Evolutionary conservation across 2,888 invertebrate species (phyloP), one percentile per base, ranked within the genome.

Genomic region (Mythimna vitellina): DNA sequence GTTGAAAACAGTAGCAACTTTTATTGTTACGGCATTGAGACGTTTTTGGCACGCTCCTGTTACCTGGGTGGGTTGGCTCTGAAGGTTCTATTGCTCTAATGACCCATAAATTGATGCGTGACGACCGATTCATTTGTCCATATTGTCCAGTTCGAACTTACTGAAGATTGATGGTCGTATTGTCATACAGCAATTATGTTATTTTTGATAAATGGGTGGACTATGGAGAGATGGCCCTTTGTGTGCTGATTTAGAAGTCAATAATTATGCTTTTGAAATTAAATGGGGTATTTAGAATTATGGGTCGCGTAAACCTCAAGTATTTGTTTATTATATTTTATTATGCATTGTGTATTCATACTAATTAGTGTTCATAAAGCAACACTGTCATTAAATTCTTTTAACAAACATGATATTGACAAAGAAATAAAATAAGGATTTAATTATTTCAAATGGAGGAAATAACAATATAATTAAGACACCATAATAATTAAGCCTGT

Each of bases 1-100:
- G 76, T 76, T 42, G 75, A 80, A 79, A 88, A 92, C 94, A 92
- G 94, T 92, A 92, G 93, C 93, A 87, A 89, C 86, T 88, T 89
- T 87, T 88, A 88, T 89, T 88, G 87, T 88, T 81, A 76, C 69
- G 70, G 74, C 81, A 89, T 88, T 85, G 84, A 88, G 82, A 85
- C 66, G 69, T 80, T 83, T 87, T 86, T 89, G 85, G 65, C 71
- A 69, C 72, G 73, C 79, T 81, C 73, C 65, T 74, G 69, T 73
- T 86, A 85, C 87, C 87, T 84, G 84, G 67, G 77, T 69, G 66
- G 68, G 56, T 79, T 63, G 7, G 56, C 46, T 69, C n/a, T 61
- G 54, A 71, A 70, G 78, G 79, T 81, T 74, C 62, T 68, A 56
- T 49, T 57, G 73, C 76, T 82, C 86, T 91, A 90, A 91, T 90